Evolutionary conservation across 2,888 invertebrate species (phyloP), one percentile per base, ranked within the genome.

Genomic region (Mesorhabditis sp.): DNA sequence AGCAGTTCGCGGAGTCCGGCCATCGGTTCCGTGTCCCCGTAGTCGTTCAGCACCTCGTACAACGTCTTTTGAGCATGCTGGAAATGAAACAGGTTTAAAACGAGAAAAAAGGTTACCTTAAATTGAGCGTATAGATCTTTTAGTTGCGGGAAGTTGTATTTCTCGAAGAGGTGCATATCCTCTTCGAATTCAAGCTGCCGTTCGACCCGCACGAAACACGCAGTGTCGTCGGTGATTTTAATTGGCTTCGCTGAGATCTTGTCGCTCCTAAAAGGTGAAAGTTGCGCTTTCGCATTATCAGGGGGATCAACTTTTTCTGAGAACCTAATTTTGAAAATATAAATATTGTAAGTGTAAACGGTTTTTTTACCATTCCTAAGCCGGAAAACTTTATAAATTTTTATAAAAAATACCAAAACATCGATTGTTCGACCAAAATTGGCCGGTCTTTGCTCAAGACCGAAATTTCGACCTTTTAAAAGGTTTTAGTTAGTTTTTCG

Each of bases 161-260:
- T 50, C n/a, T 50, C 10, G n/a, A 50, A 50, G 58, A 10, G 7
- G 10, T 13, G 58, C 58, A 50, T 50, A 50, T 50, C 58, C n/a
- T 50, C 58, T 50, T 50, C 58, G n/a, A 50, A 13, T 10, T 50
- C 58, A n/a, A 50, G n/a, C n/a, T 50, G 58, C n/a, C n/a, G 58
- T n/a, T 50, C 58, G 58, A 50, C n/a, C 2, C 2, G 58, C 10
- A 50, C 58, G n/a, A 50, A 50, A 28, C 28, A 28, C 28, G 28
- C 28, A 50, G 58, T 13, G 58, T 50, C 58, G 58, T 50, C 58
- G n/a, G 58, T 50, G 7, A n/a, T 50, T n/a, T 10, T 13, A 50
- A n/a, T 50, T 50, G 58, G 10, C 58, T n/a, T 50, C n/a, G n/a
- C 7, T n/a, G 10, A 1, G 28, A 28, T 28, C 28, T 28, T 28